Evolutionary conservation across 1,140 invertebrate genomes (phyloP).

Genomic region (Drosophila chauvacae): DNA sequence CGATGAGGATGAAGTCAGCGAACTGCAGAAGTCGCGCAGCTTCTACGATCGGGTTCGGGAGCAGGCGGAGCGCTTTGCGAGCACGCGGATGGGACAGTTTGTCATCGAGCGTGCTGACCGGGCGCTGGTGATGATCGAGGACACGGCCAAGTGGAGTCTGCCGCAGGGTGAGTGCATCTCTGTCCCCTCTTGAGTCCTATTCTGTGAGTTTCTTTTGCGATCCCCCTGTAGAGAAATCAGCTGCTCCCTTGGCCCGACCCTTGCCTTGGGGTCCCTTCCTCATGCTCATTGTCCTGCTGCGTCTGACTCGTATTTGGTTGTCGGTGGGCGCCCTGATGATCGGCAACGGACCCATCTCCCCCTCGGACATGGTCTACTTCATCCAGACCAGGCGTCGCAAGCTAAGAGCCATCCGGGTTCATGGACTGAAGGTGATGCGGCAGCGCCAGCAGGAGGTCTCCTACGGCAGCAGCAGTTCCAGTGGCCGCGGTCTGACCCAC

Average conservation of each 20-base stretch:
- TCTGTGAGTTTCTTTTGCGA: background rate
- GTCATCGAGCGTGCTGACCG: conserved; percentile 67
- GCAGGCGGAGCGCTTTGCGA: conserved; percentile 69
- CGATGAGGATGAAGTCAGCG: conserved; percentile 71
- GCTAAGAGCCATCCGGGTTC: conserved; percentile 68
- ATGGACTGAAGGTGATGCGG: conserved; percentile 62
- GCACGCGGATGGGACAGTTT: conserved; percentile 68
- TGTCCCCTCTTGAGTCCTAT: no score
- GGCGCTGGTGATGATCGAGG: conserved; percentile 64
- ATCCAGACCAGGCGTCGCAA: conserved; percentile 78
- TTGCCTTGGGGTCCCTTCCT: conserved; percentile 75
- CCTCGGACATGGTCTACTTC: conserved; percentile 72
- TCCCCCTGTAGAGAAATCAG: conserved; percentile 36
- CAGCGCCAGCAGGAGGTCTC: conserved; percentile 45
- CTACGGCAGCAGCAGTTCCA: conserved; percentile 2
- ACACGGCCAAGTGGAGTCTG: conserved; percentile 82
- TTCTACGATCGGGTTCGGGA: conserved; percentile 63
- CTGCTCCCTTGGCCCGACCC: conserved; percentile 60
- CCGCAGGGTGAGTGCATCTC: conserved; percentile 55
- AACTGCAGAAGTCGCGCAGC: conserved; percentile 54
- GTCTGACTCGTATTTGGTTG: conserved; percentile 70
- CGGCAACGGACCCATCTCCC: conserved; percentile 68
- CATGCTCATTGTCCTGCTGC: conserved; percentile 68
- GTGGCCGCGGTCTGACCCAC: conserved; percentile 29
- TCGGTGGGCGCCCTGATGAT: conserved; percentile 72